Evolutionary conservation across 2,797 vertebrate genomes (phyloP).

Genomic region (Melanotaenia nigrans): DNA sequence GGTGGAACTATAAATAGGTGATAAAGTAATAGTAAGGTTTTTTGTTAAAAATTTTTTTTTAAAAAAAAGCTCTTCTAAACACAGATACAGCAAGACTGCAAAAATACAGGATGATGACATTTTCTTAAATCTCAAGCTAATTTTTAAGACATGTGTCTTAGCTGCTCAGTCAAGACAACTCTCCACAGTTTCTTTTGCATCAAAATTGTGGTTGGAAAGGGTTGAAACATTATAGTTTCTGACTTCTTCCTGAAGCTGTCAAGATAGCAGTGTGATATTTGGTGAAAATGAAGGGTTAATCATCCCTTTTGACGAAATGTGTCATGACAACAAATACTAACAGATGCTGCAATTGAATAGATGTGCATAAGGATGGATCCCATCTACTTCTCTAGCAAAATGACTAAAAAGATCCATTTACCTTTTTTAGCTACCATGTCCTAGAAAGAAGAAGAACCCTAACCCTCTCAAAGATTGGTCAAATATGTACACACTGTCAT

Average conservation of each 20-base stretch:
- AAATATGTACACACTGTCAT: background rate
- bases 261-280: constrained; percentile 34
- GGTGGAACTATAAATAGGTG: background rate
- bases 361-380: background rate
- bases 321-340: constrained; percentile 18
- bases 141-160: background rate
- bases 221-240: background rate
- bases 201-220: background rate
- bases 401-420: background rate
- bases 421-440: background rate
- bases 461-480: background rate
- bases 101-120: background rate
- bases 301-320: background rate
- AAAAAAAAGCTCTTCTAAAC: background rate
- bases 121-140: background rate
- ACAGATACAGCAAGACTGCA: background rate
- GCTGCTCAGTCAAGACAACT: too few relatives aligned
- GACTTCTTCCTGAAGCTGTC: constrained; percentile 38
- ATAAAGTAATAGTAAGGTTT: background rate
- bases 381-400: background rate
- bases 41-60: background rate
- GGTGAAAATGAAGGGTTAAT: constrained; percentile 33
- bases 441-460: background rate
- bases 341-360: background rate
- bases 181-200: background rate